These are phyloP conservation scores for Ceratotherium simum DNA, from an alignment of 2,113 vertebrate species.

Conservation along the genomic window DNA sequence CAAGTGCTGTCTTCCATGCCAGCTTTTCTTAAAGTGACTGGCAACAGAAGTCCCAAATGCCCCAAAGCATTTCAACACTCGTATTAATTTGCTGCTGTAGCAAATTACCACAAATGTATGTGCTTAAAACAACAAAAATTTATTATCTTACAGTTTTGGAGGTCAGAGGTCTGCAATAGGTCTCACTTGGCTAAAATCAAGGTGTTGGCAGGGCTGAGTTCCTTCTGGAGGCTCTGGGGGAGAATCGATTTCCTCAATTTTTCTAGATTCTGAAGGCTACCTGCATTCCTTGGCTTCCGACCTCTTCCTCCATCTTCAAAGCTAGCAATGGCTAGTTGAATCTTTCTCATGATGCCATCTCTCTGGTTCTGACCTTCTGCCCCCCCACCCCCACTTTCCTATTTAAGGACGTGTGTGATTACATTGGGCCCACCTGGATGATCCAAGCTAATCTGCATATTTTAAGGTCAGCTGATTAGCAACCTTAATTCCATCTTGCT, in stretches of 20 bases:
- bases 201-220: background rate
- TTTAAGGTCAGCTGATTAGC: background rate
- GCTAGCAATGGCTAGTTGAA: background rate
- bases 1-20: background rate
- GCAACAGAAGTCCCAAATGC: slow-evolving; percentile 4
- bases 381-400: background rate
- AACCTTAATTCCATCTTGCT: background rate
- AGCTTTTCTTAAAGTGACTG: background rate
- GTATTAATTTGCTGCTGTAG: slow-evolving; percentile 14
- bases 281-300: background rate
- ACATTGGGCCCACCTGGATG: background rate
- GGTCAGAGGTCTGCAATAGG: background rate
- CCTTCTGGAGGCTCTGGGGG: background rate
- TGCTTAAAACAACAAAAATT: background rate
- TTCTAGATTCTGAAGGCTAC: background rate
- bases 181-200: slow-evolving; percentile 1
- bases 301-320: slow-evolving; percentile 17
- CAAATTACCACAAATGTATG: background rate
- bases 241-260: background rate
- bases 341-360: background rate
- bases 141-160: background rate
- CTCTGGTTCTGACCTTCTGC: background rate
- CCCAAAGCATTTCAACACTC: background rate
- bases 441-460: background rate
- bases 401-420: background rate